A percentile compares a stretch with the other conserved stretches of the same genome.
These are phyloP conservation scores for Macaria liturata DNA, from an alignment of 2,888 invertebrate genomes.

Conservation along the genomic window DNA sequence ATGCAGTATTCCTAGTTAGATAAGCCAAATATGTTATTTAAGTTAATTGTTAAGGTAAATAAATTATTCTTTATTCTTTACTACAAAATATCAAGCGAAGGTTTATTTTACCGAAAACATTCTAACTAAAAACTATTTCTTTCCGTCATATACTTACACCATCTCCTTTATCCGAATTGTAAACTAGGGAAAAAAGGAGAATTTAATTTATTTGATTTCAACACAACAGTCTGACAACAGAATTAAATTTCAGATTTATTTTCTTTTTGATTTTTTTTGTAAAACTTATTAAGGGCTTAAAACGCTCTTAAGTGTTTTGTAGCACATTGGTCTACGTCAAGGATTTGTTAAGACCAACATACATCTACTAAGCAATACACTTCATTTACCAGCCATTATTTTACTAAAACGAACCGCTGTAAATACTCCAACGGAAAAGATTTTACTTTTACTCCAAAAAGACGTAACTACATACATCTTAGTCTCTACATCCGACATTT, in stretches of 20 bases:
- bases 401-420: constrained; percentile 36
- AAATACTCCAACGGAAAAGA: constrained; percentile 13
- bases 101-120: no score
- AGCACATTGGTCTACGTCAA: constrained; percentile 1
- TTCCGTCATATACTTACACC: constrained; percentile 51
- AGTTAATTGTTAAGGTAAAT: no score
- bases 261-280: no score
- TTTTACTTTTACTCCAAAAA: not conserved
- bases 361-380: constrained; percentile 9
- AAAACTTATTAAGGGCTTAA: no score
- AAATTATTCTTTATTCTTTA: no score
- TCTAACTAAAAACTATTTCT: no score
- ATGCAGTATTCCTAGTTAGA: no score
- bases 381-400: constrained; percentile 10
- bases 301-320: not conserved
- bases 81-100: no score
- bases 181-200: constrained; percentile 41
- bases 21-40: no score
- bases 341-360: constrained; percentile 9
- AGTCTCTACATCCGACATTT: constrained; percentile 1
- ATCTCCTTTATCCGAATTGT: constrained; percentile 59
- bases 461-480: constrained; percentile 7
- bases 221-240: no score
- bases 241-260: no score
- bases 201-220: no score